Conservation (phyloP, 2,113 vertebrate genomes). For the Phyllostomus hastatus region DNA sequence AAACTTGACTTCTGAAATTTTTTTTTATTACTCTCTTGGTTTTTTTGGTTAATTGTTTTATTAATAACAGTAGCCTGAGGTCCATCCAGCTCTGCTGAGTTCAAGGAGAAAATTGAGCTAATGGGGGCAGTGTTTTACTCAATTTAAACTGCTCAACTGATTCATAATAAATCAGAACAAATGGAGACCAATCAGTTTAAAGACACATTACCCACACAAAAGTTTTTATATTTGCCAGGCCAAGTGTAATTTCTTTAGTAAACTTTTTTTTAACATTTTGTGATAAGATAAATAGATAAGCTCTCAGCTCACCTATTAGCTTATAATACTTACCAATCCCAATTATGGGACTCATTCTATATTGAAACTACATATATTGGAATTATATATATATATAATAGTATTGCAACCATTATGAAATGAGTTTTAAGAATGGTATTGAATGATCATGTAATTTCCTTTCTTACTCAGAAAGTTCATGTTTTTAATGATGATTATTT, state of each 20-base stretch:
- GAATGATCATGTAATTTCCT: background rate
- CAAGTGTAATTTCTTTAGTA: background rate
- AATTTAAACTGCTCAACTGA: background rate
- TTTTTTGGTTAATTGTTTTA: background rate
- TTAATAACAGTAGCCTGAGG: background rate
- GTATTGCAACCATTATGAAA: background rate
- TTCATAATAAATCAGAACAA: background rate
- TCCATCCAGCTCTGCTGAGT: background rate
- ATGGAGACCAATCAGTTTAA: background rate
- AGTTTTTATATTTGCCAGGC: background rate
- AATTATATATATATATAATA: too few species aligned
- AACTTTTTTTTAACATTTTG: background rate
- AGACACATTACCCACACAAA: background rate
- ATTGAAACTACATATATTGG: background rate
- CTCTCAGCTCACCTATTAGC: background rate
- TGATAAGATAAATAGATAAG: background rate
- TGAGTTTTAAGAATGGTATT: background rate
- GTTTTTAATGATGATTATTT: background rate
- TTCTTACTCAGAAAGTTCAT: background rate
- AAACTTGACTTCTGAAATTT: background rate
- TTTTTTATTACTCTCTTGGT: background rate
- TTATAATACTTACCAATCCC: background rate
- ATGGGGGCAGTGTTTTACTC: background rate
- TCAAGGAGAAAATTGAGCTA: background rate
- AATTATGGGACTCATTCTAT: background rate